phyloP scores from a whole-genome alignment of 2,888 invertebrate species.

The Scaeva pyrastri region DNA sequence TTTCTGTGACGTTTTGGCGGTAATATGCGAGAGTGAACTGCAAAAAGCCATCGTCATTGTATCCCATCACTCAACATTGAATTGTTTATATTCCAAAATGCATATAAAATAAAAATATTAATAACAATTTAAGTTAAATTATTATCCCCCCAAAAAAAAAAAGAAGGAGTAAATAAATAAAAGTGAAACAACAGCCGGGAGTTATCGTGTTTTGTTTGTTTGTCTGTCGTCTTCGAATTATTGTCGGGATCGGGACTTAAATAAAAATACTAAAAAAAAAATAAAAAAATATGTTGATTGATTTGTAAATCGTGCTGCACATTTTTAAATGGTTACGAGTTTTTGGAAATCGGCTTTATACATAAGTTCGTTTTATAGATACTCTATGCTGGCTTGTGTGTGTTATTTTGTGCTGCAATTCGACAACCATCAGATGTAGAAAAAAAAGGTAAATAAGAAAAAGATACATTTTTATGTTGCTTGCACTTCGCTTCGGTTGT shows the following conservation, averaged over 20 bases:
- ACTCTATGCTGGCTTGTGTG: too few species aligned
- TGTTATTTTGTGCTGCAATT: conserved; percentile 58
- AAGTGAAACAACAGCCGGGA: conserved; percentile 58
- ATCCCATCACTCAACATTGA: conserved; percentile 46
- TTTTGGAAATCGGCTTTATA: conserved; percentile 63
- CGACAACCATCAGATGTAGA: conserved; percentile 29
- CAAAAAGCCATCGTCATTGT: conserved; percentile 22
- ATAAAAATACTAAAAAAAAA: too few species aligned
- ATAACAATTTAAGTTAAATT: conserved; percentile 39
- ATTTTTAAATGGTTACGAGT: conserved; percentile 73
- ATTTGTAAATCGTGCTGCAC: conserved; percentile 75
- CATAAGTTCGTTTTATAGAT: conserved; percentile 49
- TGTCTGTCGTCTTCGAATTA: conserved; percentile 1
- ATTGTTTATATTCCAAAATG: conserved; percentile 46
- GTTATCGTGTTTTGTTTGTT: conserved; percentile 40
- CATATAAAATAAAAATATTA: conserved; percentile 48
- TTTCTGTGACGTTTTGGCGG: conserved; percentile 67
- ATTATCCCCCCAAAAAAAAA: neutral
- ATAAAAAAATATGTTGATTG: conserved; percentile 56
- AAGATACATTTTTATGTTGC: conserved; percentile 1
- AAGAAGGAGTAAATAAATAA: conserved; percentile 11
- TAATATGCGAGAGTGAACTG: conserved; percentile 42
- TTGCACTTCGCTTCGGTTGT: neutral
- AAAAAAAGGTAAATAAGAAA: conserved; percentile 62
- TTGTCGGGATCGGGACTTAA: conserved; percentile 29